Evolutionary conservation across 2,113 vertebrate species (phyloP), one percentile per base, ranked within the genome.

Genomic region (Isichthys henryi): DNA sequence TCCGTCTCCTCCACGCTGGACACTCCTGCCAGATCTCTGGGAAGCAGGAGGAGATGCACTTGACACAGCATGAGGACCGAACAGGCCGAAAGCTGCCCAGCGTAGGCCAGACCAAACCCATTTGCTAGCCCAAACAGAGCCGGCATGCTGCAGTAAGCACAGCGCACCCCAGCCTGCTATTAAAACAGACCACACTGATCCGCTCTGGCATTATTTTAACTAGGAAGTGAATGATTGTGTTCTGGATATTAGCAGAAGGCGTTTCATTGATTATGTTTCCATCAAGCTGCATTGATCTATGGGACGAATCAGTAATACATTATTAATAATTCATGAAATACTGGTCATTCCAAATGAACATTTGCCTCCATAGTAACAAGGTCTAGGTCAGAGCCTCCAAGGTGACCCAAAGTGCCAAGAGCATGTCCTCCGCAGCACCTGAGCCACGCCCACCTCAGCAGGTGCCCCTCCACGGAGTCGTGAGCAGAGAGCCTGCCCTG

Each of bases 11-110:
- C 98, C 0, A 96, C 94, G 58, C 93, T 91, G 3, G 92, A 6
- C 53, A 99, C 96, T 0, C 97, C 97, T 0, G 96, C 94, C 52
- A 99, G 94, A 92, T 99, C 98, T 93, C 98, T 99, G 93, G 56
- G 15, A 3, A 91, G 82, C 45, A 2, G 31, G 74, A 0, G 46
- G 62, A 77, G 0, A 0, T 21, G 15, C 35, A 17, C 21, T 1
- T 0, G 5, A 2, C 0, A 15, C 50, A 8, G 27, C 11, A 23
- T 39, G 5, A 87, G 31, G 2, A 46, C 83, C 45, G 27, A 85
- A 49, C 21, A 15, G 23, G n/a, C 4, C 35, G 5, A 31, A 50
- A 9, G n/a, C 8, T 1, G 43, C n/a, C 19, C 23, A 53, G 50
- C 2, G 48, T 3, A 17, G 15, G 85, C 56, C 85, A 45, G 27